Conservation (phyloP, 1,140 invertebrate genomes). For the Octopus bimaculoides region DNA sequence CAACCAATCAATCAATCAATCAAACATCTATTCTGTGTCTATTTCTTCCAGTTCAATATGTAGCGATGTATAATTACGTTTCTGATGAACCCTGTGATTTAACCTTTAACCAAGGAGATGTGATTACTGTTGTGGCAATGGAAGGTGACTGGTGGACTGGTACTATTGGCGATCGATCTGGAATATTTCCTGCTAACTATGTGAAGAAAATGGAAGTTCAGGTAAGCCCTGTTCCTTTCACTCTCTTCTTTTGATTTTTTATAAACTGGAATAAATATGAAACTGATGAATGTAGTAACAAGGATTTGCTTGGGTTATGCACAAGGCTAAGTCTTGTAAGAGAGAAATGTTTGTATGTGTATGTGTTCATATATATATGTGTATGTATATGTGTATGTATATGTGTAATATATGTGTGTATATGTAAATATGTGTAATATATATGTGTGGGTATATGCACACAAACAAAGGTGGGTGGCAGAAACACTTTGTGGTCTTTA, state of each 20-base stretch:
- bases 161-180: conserved; percentile 74
- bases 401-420: not conserved
- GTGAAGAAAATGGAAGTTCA: conserved; percentile 54
- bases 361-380: not conserved
- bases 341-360: not conserved
- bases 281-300: too few relatives aligned
- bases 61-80: conserved; percentile 64
- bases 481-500: too few relatives aligned
- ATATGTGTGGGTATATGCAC: too few relatives aligned
- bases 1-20: too few relatives aligned
- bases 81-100: conserved; percentile 89
- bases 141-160: conserved; percentile 99
- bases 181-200: conserved; percentile 82
- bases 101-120: conserved; percentile 85
- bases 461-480: too few relatives aligned
- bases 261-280: too few relatives aligned
- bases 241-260: too few relatives aligned
- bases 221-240: conserved; percentile 19
- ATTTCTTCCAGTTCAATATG: conserved; percentile 70
- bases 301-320: too few relatives aligned
- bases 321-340: not conserved
- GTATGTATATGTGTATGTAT: not conserved
- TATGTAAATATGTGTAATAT: too few relatives aligned
- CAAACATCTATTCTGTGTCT: not conserved
- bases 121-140: conserved; percentile 63